phyloP scores from a whole-genome alignment of 2,888 invertebrate genomes.

The Caenorhabditis drosophilae region DNA sequence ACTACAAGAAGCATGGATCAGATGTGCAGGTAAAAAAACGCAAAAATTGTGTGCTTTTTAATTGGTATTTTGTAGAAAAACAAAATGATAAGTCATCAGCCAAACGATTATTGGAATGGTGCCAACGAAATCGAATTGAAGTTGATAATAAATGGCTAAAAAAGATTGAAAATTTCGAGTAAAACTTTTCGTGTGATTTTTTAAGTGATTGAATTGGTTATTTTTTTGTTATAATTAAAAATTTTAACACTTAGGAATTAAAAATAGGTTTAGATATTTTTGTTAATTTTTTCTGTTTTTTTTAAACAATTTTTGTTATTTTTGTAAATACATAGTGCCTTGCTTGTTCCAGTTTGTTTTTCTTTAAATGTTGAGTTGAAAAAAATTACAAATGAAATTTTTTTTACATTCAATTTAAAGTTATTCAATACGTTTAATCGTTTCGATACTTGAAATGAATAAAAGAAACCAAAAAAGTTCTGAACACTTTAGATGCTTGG shows the following conservation, averaged over 20 bases:
- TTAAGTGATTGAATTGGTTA: no score
- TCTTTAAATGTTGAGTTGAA: background rate
- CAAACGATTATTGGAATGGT: slow-evolving; percentile 18
- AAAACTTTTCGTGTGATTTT: slow-evolving; percentile 5
- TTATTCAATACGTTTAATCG: no score
- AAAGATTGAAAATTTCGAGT: slow-evolving; percentile 2
- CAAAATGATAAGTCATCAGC: slow-evolving; percentile 6
- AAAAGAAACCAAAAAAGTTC: no score
- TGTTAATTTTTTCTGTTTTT: background rate
- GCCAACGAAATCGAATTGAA: slow-evolving; percentile 26
- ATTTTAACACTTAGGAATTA: background rate
- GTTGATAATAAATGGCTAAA: slow-evolving; percentile 23
- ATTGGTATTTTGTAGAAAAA: background rate
- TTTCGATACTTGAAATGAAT: no score
- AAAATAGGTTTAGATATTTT: background rate
- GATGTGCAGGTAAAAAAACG: slow-evolving; percentile 12
- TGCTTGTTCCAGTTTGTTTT: background rate
- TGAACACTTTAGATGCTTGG: slow-evolving; percentile 32
- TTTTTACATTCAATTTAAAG: background rate
- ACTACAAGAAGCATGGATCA: slow-evolving; percentile 27
- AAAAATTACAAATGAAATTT: background rate
- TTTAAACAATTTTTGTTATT: background rate
- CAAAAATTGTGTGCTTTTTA: background rate
- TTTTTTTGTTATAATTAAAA: slow-evolving; percentile 4
- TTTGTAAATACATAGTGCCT: slow-evolving; percentile 1